A percentile compares a stretch with the other conserved stretches of the same genome.
Evolutionary conservation across 1,140 invertebrate species (phyloP).

Genomic region (Onthophagus taurus): DNA sequence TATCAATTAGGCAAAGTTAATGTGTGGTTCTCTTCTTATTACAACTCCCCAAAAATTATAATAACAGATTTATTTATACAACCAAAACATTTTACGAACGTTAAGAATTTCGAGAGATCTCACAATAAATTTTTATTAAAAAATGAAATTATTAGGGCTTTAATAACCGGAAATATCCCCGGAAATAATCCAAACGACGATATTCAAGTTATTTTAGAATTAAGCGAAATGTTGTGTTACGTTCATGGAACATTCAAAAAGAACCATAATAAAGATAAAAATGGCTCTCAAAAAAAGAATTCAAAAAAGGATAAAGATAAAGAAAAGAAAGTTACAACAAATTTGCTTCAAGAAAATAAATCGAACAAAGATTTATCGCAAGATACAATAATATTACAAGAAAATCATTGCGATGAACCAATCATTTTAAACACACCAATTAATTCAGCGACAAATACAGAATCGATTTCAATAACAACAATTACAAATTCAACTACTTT

Average conservation of each 20-base stretch:
- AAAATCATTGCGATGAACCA: slow-evolving; percentile 4
- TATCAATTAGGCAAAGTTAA: slow-evolving; percentile 9
- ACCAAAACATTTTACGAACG: slow-evolving; percentile 12
- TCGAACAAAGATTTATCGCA: slow-evolving; percentile 9
- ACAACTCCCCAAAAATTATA: slow-evolving; percentile 14
- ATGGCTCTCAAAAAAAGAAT: neutral
- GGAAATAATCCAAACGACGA: slow-evolving; percentile 10
- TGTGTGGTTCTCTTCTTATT: slow-evolving; percentile 13
- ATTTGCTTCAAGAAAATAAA: slow-evolving; percentile 6
- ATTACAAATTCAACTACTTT: neutral
- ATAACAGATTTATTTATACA: slow-evolving; percentile 14
- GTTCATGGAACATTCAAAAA: slow-evolving; percentile 16
- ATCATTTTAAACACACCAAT: neutral
- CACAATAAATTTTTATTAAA: slow-evolving; percentile 10
- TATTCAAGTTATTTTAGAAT: slow-evolving; percentile 16
- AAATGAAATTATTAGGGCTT: slow-evolving; percentile 17
- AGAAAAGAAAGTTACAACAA: neutral
- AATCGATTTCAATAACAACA: neutral
- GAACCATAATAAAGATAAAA: no score
- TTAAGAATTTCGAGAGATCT: slow-evolving; percentile 9
- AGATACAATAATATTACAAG: slow-evolving; percentile 6
- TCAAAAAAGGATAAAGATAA: neutral
- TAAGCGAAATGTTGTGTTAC: slow-evolving; percentile 14
- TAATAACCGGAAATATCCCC: slow-evolving; percentile 12
- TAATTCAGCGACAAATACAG: slow-evolving; percentile 1